Conservation (phyloP, 1,140 invertebrate species). For the Parasteatoda tepidariorum region DNA sequence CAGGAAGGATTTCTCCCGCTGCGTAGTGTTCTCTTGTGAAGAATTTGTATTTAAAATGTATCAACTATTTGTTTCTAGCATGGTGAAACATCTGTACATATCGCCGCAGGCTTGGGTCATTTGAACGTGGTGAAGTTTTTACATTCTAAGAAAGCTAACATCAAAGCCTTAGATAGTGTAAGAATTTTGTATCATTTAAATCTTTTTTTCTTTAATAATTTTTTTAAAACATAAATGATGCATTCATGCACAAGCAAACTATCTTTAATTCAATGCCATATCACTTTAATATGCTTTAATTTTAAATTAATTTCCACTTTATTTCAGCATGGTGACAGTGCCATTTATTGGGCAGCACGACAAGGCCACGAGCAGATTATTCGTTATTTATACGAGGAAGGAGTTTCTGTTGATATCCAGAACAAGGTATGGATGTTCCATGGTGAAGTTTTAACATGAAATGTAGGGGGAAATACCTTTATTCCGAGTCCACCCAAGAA, state of each 20-base stretch:
- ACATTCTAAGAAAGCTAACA: slow-evolving; percentile 71
- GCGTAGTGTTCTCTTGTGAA: no score
- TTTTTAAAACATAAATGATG: no score
- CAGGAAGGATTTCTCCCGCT: no score
- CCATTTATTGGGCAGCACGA: slow-evolving; percentile 75
- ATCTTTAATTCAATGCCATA: no score
- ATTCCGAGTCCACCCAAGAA: no score
- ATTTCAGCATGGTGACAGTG: slow-evolving; percentile 72
- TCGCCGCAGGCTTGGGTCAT: slow-evolving; percentile 74
- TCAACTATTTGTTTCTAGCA: slow-evolving; percentile 72
- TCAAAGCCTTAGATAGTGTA: slow-evolving; percentile 71
- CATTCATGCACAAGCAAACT: no score
- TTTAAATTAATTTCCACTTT: not conserved
- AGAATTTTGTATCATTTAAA: slow-evolving; percentile 17
- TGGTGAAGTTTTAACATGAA: no score
- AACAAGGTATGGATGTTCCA: slow-evolving; percentile 71
- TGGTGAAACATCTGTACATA: slow-evolving; percentile 75
- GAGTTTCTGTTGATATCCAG: slow-evolving; percentile 70
- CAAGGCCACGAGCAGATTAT: slow-evolving; percentile 73
- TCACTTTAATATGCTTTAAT: no score
- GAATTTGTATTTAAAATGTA: no score
- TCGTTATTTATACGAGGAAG: slow-evolving; percentile 71
- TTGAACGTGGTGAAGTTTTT: slow-evolving; percentile 73
- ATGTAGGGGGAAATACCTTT: no score
- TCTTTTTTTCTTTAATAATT: not conserved